Percentiles rank a stretch among this genome's conserved stretches.
These are phyloP conservation scores for Masticophis lateralis DNA, from an alignment of 2,797 vertebrate species.

Conservation along the genomic window DNA sequence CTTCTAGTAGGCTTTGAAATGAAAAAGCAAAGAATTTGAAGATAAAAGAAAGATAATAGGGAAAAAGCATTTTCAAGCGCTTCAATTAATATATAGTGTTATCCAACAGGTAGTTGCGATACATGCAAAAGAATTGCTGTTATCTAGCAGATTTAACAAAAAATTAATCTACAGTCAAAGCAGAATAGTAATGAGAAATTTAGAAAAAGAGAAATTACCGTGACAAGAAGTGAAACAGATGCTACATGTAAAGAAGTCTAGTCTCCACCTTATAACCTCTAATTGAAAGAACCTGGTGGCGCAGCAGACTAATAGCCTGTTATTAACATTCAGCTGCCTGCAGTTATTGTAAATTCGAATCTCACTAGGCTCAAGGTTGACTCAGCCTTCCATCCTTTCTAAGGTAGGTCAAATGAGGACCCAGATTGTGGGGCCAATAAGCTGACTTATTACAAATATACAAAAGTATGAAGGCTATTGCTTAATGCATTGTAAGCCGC, in stretches of 20 bases:
- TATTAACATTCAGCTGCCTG: no score
- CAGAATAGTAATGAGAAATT: not conserved
- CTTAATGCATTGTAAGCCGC: no score
- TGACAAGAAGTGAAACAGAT: not conserved
- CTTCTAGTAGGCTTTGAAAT: slow-evolving; percentile 99
- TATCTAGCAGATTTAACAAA: slow-evolving; percentile 42
- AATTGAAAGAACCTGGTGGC: not conserved
- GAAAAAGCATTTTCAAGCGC: slow-evolving; percentile 65
- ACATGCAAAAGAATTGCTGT: slow-evolving; percentile 30
- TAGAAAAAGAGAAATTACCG: not conserved
- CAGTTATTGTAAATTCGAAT: no score
- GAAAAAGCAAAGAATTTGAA: slow-evolving; percentile 93
- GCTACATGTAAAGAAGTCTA: not conserved
- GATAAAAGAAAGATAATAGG: slow-evolving; percentile 80
- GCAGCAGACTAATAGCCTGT: no score
- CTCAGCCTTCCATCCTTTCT: no score
- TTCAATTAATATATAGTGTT: slow-evolving; percentile 53
- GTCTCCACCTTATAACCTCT: not conserved
- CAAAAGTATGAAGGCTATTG: no score
- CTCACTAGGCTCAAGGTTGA: no score
- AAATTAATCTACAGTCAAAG: not conserved
- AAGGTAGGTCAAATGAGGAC: no score
- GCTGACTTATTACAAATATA: no score
- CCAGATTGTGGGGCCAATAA: no score
- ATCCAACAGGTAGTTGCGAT: slow-evolving; percentile 41